Evolutionary conservation across 2,888 invertebrate genomes (phyloP).

Genomic region (Microchrysa polita): DNA sequence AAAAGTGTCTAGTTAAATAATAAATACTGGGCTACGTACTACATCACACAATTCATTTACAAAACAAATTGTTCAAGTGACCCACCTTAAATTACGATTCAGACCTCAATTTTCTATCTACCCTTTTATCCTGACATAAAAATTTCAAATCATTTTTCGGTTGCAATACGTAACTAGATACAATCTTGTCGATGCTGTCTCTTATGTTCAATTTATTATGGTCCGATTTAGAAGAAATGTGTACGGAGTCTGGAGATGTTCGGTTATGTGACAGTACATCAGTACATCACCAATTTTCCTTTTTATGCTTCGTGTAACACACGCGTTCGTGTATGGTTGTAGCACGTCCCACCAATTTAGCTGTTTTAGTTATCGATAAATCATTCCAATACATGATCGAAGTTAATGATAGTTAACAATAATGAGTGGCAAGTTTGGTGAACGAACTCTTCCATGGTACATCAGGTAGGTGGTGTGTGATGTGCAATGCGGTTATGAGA

Average conservation of each 20-base stretch:
- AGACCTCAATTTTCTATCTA: not conserved
- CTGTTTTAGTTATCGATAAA: constrained; percentile 16
- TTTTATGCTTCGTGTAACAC: constrained; percentile 7
- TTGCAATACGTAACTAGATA: not conserved
- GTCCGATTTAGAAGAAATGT: not conserved
- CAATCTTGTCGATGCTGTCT: constrained; percentile 20
- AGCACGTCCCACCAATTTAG: not conserved
- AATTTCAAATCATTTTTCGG: not conserved
- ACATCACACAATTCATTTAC: too few relatives aligned
- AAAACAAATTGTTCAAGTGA: too few relatives aligned
- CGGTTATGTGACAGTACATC: constrained; percentile 17
- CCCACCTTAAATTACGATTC: not conserved
- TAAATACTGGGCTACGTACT: too few relatives aligned
- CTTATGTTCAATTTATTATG: constrained; percentile 11
- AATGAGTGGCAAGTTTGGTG: not conserved
- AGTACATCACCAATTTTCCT: constrained; percentile 14
- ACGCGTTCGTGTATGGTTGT: not conserved
- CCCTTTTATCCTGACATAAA: not conserved
- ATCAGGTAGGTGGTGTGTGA: too few relatives aligned
- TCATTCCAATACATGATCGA: constrained; percentile 14
- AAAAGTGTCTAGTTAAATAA: too few relatives aligned
- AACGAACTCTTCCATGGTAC: too few relatives aligned
- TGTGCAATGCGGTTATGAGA: too few relatives aligned
- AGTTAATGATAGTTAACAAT: constrained; percentile 9
- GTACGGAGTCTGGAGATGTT: not conserved